phyloP scores from a whole-genome alignment of 2,113 vertebrate species.

The Embiotoca jacksoni region DNA sequence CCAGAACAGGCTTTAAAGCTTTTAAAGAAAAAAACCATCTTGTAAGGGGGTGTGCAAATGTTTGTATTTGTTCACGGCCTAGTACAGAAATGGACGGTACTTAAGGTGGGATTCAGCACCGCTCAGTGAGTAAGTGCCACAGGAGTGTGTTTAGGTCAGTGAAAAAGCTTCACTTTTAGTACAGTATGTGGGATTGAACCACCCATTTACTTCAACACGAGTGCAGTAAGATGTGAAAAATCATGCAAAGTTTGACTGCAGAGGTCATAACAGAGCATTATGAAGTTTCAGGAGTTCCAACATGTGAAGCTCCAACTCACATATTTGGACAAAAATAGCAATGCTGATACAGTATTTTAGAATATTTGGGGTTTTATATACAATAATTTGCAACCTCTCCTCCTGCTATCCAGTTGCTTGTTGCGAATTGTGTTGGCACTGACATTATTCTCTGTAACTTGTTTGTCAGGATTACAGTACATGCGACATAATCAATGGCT shows the following conservation, averaged over 20 bases:
- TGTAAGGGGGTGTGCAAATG: conserved; percentile 32
- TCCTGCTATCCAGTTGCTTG: too few species aligned
- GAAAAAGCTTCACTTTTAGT: conserved; percentile 35
- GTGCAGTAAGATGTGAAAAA: conserved; percentile 7
- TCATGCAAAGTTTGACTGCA: conserved; percentile 31
- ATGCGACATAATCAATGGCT: neutral
- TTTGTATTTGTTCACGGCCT: conserved; percentile 33
- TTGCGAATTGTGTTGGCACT: too few species aligned
- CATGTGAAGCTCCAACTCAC: neutral
- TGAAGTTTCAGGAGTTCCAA: neutral
- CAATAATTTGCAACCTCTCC: too few species aligned
- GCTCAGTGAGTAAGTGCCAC: conserved; percentile 34
- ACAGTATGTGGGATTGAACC: conserved; percentile 39
- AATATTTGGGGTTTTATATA: too few species aligned
- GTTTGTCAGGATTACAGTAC: neutral
- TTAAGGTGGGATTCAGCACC: conserved; percentile 31
- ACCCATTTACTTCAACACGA: conserved; percentile 24
- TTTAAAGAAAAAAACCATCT: conserved; percentile 10
- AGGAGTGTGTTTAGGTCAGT: conserved; percentile 42
- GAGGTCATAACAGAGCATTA: conserved; percentile 13
- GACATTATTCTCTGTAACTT: neutral
- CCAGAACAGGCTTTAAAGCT: conserved; percentile 9
- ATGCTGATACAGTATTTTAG: neutral
- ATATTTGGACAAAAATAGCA: neutral
- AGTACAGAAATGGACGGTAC: conserved; percentile 16